Evolutionary conservation across 64 coral and sea anemone genomes (phyloP).

Genomic region (Stylophora pistillata): DNA sequence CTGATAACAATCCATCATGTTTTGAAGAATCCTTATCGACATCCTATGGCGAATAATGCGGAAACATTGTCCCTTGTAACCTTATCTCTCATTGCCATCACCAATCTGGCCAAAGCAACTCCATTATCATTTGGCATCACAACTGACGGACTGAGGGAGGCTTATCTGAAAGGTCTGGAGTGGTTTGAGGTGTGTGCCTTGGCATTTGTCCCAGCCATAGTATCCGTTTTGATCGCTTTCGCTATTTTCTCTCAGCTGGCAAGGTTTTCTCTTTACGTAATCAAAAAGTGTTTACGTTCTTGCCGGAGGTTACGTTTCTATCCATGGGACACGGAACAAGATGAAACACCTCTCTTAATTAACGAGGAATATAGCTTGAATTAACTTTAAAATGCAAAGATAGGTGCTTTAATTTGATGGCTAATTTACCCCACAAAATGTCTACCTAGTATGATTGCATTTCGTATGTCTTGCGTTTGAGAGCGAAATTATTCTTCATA

Average conservation of each 20-base stretch:
- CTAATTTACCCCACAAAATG: too few species aligned
- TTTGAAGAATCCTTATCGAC: slow-evolving; percentile 20
- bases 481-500: too few species aligned
- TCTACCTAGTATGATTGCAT: too few species aligned
- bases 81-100: slow-evolving; percentile 34
- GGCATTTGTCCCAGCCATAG: neutral
- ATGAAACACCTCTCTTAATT: neutral
- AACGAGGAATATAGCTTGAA: neutral
- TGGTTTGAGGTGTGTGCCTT: too few species aligned
- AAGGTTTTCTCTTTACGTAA: neutral
- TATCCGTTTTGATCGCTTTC: neutral
- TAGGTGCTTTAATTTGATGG: too few species aligned
- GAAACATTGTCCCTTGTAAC: slow-evolving; percentile 25
- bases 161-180: too few species aligned
- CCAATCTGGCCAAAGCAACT: slow-evolving; percentile 41
- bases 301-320: neutral
- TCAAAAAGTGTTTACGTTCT: neutral
- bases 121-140: slow-evolving; percentile 19
- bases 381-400: too few species aligned
- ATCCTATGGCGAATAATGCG: slow-evolving; percentile 9
- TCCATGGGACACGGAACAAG: neutral
- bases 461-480: too few species aligned
- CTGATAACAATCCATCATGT: slow-evolving; percentile 45
- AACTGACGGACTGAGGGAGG: slow-evolving; percentile 1
- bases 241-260: too few species aligned